Conservation (phyloP, 1,140 invertebrate genomes). For the Drosophila neocordata region DNA sequence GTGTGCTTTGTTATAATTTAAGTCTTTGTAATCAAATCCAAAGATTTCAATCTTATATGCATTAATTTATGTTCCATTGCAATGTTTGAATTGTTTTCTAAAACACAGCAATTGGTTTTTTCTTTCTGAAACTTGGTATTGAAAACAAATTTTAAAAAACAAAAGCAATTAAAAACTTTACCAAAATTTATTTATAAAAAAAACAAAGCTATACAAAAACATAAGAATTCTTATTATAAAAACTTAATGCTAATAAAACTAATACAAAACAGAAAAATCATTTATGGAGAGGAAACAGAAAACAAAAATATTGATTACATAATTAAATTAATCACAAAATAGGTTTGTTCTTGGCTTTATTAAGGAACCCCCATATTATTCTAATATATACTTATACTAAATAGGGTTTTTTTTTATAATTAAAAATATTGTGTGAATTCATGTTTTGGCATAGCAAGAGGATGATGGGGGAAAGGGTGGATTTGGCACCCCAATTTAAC, state of each 20-base stretch:
- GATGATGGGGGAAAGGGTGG: not conserved
- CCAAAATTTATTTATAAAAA: conserved; percentile 42
- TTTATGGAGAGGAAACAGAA: conserved; percentile 27
- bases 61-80: too few species aligned
- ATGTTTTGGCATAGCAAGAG: conserved; percentile 45
- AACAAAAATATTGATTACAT: conserved; percentile 30
- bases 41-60: too few species aligned
- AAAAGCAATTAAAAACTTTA: conserved; percentile 28
- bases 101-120: too few species aligned
- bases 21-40: too few species aligned
- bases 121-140: too few species aligned
- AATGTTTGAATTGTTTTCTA: too few species aligned
- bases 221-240: conserved; percentile 20
- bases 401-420: not conserved
- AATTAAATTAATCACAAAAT: conserved; percentile 31
- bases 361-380: conserved; percentile 1
- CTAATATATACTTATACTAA: not conserved
- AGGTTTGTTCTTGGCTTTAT: conserved; percentile 27
- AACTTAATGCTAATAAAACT: conserved; percentile 25
- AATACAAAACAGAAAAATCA: conserved; percentile 21
- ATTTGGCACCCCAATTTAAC: not conserved
- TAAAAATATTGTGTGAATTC: conserved; percentile 7
- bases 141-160: too few species aligned
- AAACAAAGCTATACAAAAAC: conserved; percentile 39
- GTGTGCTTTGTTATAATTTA: too few species aligned